phyloP scores from a whole-genome alignment of 2,888 invertebrate genomes.

The Acanthoscelides obtectus region DNA sequence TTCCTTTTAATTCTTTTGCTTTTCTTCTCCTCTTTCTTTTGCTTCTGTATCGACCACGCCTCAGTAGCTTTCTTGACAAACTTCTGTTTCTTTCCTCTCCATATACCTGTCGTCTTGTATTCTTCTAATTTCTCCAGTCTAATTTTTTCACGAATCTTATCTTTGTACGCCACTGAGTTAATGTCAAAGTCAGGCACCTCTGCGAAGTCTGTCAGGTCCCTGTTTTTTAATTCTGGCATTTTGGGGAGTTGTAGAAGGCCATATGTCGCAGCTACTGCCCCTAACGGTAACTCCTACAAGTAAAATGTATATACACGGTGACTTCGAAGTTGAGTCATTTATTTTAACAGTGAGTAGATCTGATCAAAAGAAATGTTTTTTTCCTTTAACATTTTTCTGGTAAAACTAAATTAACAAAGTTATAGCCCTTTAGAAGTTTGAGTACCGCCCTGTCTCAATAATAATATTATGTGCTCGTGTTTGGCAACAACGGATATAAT shows the following conservation, averaged over 20 bases:
- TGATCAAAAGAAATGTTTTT: too few relatives aligned
- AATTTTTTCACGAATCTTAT: slow-evolving; percentile 71
- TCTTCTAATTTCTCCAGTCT: slow-evolving; percentile 66
- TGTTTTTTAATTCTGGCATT: slow-evolving; percentile 89
- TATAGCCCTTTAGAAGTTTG: too few relatives aligned
- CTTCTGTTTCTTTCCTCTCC: slow-evolving; percentile 44
- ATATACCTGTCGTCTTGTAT: slow-evolving; percentile 63
- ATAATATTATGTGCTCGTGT: too few relatives aligned
- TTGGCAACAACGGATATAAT: too few relatives aligned
- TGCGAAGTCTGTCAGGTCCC: slow-evolving; percentile 52
- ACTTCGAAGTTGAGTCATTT: too few relatives aligned
- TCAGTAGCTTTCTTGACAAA: slow-evolving; percentile 56
- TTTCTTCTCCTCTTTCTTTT: slow-evolving; percentile 62
- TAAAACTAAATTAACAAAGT: too few relatives aligned
- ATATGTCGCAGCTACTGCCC: slow-evolving; percentile 79
- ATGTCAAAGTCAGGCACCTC: slow-evolving; percentile 62
- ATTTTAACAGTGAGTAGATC: too few relatives aligned
- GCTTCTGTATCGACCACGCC: slow-evolving; percentile 75
- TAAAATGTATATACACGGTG: too few relatives aligned
- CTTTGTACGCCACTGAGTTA: slow-evolving; percentile 71
- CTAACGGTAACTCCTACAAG: slow-evolving; percentile 72
- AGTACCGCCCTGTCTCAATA: too few relatives aligned
- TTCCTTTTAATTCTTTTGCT: slow-evolving; percentile 60
- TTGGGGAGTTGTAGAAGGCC: slow-evolving; percentile 86
- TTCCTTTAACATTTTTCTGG: too few relatives aligned